Conservation (phyloP, 2,113 vertebrate species). For the Ginglymostoma cirratum region DNA sequence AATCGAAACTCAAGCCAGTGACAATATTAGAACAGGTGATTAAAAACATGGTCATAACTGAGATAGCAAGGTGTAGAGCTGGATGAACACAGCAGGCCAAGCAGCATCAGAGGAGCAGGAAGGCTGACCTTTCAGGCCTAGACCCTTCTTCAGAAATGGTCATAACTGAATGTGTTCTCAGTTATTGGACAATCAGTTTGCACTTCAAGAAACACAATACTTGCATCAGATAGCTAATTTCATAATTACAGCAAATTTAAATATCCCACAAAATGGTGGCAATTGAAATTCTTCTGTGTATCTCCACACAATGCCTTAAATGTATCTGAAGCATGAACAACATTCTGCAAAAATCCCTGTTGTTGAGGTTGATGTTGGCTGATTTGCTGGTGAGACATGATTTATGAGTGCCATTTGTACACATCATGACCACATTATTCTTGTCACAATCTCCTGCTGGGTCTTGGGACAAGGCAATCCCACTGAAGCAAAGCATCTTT, state of each 20-base stretch:
- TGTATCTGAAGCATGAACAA: neutral
- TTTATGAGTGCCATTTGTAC: conserved; percentile 21
- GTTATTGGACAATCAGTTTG: neutral
- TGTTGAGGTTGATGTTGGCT: neutral
- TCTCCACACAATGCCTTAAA: neutral
- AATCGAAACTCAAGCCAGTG: neutral
- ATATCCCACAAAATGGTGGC: neutral
- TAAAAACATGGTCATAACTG: neutral
- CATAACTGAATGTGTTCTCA: neutral
- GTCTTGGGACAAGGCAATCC: neutral
- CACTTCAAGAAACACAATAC: neutral
- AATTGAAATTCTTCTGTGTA: neutral
- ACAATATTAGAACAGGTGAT: no score
- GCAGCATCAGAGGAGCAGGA: no score
- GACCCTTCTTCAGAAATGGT: no score
- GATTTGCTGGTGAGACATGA: neutral
- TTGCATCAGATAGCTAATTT: neutral
- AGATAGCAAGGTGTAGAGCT: no score
- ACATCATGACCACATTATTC: conserved; percentile 29
- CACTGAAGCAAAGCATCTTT: conserved; percentile 14
- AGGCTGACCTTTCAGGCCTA: no score
- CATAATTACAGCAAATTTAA: neutral
- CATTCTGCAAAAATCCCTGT: neutral
- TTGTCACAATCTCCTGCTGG: conserved; percentile 17
- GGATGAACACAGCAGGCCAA: no score